A percentile compares a stretch with the other conserved stretches of the same genome.
Evolutionary conservation across 37 sponge, comb jelly and placozoan genomes (phyloP).

Genomic region (Oopsacas minuta): DNA sequence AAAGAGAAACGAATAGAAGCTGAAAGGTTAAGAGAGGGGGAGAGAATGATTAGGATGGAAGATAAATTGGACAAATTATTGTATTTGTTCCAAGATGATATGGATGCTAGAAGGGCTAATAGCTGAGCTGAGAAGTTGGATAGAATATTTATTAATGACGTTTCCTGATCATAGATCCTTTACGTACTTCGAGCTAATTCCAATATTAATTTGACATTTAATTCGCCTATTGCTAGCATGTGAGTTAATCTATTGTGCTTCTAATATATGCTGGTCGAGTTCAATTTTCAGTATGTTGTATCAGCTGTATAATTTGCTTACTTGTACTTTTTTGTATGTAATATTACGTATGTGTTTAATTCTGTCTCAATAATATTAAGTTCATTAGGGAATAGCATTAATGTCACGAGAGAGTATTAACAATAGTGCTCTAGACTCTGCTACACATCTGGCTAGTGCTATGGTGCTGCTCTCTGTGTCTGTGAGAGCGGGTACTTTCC

Average conservation of each 20-base stretch:
- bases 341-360: too few relatives aligned
- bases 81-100: neutral
- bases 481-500: constrained; percentile 44
- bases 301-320: too few relatives aligned
- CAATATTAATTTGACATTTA: too few relatives aligned
- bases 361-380: too few relatives aligned
- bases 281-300: too few relatives aligned
- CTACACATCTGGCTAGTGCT: neutral
- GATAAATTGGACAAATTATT: neutral
- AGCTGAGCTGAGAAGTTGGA: neutral
- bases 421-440: neutral
- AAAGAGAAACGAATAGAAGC: neutral
- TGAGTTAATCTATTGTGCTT: too few relatives aligned
- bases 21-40: neutral
- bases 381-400: too few relatives aligned
- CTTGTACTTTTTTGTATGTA: too few relatives aligned
- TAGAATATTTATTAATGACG: neutral
- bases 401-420: neutral
- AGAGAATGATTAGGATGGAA: neutral
- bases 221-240: too few relatives aligned
- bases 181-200: too few relatives aligned
- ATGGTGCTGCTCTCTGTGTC: constrained; percentile 22
- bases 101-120: neutral
- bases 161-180: too few relatives aligned
- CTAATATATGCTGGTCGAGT: too few relatives aligned